phyloP scores from a whole-genome alignment of 2,888 invertebrate genomes.

The Heliconius ethilla region DNA sequence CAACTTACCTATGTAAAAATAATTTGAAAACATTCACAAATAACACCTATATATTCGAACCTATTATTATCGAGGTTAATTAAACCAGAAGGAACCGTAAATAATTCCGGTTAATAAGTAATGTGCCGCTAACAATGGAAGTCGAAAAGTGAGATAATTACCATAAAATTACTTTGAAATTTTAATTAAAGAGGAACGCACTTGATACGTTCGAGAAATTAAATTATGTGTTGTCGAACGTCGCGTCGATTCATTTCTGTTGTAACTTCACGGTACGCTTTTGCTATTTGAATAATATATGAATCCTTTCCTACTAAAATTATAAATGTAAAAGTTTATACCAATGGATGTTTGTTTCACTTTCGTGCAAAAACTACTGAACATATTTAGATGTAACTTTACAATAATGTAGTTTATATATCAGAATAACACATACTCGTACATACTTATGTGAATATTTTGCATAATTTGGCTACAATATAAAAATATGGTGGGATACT shows the following conservation, averaged over 20 bases:
- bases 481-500: no score
- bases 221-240: slow-evolving; percentile 36
- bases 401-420: no score
- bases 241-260: slow-evolving; percentile 24
- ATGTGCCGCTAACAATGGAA: slow-evolving; percentile 49
- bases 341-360: no score
- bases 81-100: slow-evolving; percentile 52
- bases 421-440: no score
- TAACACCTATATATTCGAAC: neutral
- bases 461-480: no score
- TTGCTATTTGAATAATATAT: slow-evolving; percentile 4
- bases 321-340: no score
- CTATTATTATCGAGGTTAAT: slow-evolving; percentile 48
- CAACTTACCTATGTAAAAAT: no score
- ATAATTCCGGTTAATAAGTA: slow-evolving; percentile 55
- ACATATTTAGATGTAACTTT: no score
- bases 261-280: slow-evolving; percentile 2
- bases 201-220: slow-evolving; percentile 38
- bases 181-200: slow-evolving; percentile 59
- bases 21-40: slow-evolving; percentile 1
- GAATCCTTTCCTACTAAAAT: no score
- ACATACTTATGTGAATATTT: no score
- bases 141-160: slow-evolving; percentile 44
- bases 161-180: slow-evolving; percentile 54
- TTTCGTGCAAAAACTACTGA: no score